These are phyloP conservation scores for Emydoidea blandingii DNA, from an alignment of 2,797 vertebrate genomes.

Conservation along the genomic window DNA sequence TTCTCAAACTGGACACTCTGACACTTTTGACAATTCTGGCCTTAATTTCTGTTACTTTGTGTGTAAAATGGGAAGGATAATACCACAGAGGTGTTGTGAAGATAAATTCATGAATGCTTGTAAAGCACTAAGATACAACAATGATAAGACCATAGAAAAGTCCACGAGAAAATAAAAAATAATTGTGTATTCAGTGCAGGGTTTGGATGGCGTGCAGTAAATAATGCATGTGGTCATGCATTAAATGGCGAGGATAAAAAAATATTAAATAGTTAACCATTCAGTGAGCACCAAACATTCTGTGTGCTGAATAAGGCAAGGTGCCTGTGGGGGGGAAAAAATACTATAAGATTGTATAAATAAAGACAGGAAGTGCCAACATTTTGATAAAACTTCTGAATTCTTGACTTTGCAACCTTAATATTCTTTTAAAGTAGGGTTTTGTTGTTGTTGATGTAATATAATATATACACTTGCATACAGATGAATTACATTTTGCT, in stretches of 20 bases:
- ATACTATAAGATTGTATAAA: neutral
- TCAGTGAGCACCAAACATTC: accelerated
- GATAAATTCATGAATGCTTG: neutral
- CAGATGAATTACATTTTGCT: neutral
- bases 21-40: slow-evolving; percentile 56
- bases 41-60: slow-evolving; percentile 62
- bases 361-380: neutral
- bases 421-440: neutral
- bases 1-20: slow-evolving; percentile 42
- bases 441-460: neutral
- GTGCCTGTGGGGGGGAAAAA: neutral
- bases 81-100: slow-evolving; percentile 29
- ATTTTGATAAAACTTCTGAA: neutral
- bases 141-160: neutral
- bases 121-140: neutral
- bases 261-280: neutral
- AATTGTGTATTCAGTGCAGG: neutral
- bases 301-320: accelerated
- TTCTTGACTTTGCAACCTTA: neutral
- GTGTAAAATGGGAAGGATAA: slow-evolving; percentile 34
- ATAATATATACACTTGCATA: accelerated
- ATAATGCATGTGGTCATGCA: accelerated
- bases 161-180: neutral
- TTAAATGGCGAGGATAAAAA: neutral
- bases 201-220: neutral